Evolutionary conservation across 2,888 invertebrate genomes (phyloP).

Genomic region (Danaus chrysippus): DNA sequence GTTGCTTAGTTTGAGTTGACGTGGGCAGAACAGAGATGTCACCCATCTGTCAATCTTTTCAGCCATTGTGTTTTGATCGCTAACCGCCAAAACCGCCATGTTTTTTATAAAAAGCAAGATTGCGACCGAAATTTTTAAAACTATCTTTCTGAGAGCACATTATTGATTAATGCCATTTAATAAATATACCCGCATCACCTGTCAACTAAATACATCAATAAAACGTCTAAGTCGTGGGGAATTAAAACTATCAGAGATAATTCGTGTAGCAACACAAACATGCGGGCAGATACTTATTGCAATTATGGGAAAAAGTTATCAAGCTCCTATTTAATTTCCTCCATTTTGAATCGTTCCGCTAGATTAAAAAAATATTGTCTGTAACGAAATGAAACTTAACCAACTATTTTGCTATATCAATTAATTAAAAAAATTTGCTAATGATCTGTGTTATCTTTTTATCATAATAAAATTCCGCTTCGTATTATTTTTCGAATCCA

Average conservation of each 20-base stretch:
- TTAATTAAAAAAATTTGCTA: no score
- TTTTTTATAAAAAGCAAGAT: neutral
- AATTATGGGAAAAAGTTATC: slow-evolving; percentile 23
- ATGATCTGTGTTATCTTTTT: no score
- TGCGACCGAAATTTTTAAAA: neutral
- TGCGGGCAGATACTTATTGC: slow-evolving; percentile 38
- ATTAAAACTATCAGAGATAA: slow-evolving; percentile 46
- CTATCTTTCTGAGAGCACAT: neutral
- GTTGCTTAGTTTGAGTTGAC: neutral
- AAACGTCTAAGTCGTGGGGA: slow-evolving; percentile 43
- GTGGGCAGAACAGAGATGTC: slow-evolving; percentile 1
- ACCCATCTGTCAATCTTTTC: neutral
- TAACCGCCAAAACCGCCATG: neutral
- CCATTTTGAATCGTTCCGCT: neutral
- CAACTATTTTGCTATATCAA: no score
- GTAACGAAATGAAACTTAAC: no score
- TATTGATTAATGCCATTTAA: slow-evolving; percentile 18
- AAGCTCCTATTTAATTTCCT: slow-evolving; percentile 15
- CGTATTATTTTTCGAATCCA: no score
- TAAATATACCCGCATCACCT: slow-evolving; percentile 42
- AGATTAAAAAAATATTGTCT: no score
- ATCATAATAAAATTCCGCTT: no score
- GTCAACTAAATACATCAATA: slow-evolving; percentile 43
- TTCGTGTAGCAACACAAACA: slow-evolving; percentile 37
- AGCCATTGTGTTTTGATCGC: neutral